Evolutionary conservation across 2,888 invertebrate genomes (phyloP).

Genomic region (Catocala nupta): DNA sequence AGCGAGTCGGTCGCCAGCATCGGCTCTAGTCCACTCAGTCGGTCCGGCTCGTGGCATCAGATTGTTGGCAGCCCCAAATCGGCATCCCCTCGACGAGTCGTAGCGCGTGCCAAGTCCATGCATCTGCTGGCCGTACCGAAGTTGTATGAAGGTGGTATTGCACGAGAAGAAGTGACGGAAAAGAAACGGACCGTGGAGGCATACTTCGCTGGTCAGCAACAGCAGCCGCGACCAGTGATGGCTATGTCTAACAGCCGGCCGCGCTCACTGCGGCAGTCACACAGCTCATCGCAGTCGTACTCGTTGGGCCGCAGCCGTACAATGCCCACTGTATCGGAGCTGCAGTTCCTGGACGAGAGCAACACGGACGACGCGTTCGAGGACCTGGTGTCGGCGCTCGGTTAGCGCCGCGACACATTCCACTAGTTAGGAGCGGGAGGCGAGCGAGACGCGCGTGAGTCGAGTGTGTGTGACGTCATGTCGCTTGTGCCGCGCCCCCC

Average conservation of each 20-base stretch:
- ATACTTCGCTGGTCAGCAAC: constrained; percentile 86
- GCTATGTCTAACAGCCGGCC: constrained; percentile 16
- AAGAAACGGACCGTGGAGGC: constrained; percentile 92
- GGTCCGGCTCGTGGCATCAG: constrained; percentile 94
- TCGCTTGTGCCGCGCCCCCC: constrained; percentile 75
- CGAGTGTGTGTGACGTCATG: constrained; percentile 84
- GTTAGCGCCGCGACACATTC: constrained; percentile 80
- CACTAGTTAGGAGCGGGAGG: constrained; percentile 80
- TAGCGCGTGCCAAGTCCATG: constrained; percentile 90
- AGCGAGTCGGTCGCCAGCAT: constrained; percentile 69
- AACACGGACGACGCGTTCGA: constrained; percentile 96
- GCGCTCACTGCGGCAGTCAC: constrained; percentile 74
- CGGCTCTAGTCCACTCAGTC: constrained; percentile 72
- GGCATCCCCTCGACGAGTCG: constrained; percentile 77
- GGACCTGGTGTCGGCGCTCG: constrained; percentile 91
- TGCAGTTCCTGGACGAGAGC: constrained; percentile 90
- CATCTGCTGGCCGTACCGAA: constrained; percentile 92
- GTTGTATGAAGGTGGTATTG: constrained; percentile 93
- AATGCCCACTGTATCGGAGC: constrained; percentile 91
- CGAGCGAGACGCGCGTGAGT: constrained; percentile 86
- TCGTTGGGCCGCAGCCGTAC: constrained; percentile 92
- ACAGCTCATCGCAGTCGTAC: constrained; percentile 61
- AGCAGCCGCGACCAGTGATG: constrained; percentile 59
- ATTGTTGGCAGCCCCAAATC: constrained; percentile 81
- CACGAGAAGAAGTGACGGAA: constrained; percentile 89